phyloP scores from a whole-genome alignment of 2,797 vertebrate species.

The Intellagama lesueurii region DNA sequence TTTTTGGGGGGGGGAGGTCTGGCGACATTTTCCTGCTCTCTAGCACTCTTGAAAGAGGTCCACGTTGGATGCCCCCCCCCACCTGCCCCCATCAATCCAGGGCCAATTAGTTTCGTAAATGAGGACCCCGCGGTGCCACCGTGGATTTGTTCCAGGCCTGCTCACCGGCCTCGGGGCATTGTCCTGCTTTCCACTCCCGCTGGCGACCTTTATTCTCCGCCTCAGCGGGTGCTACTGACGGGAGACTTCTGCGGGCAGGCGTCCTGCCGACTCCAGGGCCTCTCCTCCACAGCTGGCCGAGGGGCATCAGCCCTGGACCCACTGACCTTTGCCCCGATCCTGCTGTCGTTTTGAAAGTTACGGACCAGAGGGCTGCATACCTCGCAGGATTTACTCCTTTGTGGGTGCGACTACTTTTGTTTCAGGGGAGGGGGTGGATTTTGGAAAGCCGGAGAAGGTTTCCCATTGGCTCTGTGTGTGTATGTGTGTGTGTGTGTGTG shows the following conservation, averaged over 20 bases:
- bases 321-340: conserved; percentile 83
- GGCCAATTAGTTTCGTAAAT: conserved; percentile 85
- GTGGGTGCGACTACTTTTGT: conserved; percentile 50
- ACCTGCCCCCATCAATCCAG: conserved; percentile 63
- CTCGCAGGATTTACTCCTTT: conserved; percentile 78
- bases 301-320: conserved; percentile 77
- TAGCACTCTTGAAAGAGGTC: conserved; percentile 56
- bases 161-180: conserved; percentile 77
- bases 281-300: conserved; percentile 79
- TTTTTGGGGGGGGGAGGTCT: no score
- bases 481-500: no score
- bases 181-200: conserved; percentile 76
- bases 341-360: conserved; percentile 82
- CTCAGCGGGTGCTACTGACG: conserved; percentile 78
- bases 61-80: conserved; percentile 38
- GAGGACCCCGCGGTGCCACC: conserved; percentile 78
- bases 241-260: conserved; percentile 77
- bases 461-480: conserved; percentile 8
- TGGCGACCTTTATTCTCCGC: conserved; percentile 78
- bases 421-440: neutral
- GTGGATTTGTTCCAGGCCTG: conserved; percentile 82
- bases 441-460: neutral
- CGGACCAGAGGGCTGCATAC: conserved; percentile 80
- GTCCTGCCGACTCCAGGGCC: conserved; percentile 73
- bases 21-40: neutral